Evolutionary conservation across 2,113 vertebrate species (phyloP).

Genomic region (Psittacara wagleri): DNA sequence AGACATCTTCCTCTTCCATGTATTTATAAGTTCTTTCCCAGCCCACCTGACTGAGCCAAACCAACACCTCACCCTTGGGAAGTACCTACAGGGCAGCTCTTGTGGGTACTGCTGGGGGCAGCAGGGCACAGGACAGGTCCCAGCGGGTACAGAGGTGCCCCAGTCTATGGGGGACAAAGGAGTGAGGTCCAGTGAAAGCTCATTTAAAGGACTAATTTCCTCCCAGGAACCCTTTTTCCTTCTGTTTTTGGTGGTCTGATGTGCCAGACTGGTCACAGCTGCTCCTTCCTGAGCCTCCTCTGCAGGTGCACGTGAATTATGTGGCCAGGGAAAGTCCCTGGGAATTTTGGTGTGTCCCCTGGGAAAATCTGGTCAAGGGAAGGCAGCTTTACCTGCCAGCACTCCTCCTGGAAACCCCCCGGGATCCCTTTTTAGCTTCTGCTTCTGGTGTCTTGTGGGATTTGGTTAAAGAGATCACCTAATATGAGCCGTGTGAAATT

Average conservation of each 20-base stretch:
- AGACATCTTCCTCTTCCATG: background rate
- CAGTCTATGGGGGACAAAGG: background rate
- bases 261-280: background rate
- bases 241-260: background rate
- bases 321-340: background rate
- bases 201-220: background rate
- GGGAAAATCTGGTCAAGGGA: background rate
- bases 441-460: background rate
- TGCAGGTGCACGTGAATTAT: accelerated
- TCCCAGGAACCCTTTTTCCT: background rate
- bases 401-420: background rate
- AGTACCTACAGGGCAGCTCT: background rate
- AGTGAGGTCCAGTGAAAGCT: background rate
- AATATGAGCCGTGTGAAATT: background rate
- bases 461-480: background rate
- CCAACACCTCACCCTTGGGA: background rate
- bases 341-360: background rate
- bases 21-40: background rate
- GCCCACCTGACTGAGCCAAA: background rate
- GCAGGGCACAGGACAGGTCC: background rate
- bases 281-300: background rate
- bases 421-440: background rate
- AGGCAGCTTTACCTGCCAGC: background rate
- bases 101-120: background rate
- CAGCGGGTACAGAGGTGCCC: background rate